These are phyloP conservation scores for Popillia japonica DNA, from an alignment of 1,140 invertebrate genomes.

Conservation along the genomic window DNA sequence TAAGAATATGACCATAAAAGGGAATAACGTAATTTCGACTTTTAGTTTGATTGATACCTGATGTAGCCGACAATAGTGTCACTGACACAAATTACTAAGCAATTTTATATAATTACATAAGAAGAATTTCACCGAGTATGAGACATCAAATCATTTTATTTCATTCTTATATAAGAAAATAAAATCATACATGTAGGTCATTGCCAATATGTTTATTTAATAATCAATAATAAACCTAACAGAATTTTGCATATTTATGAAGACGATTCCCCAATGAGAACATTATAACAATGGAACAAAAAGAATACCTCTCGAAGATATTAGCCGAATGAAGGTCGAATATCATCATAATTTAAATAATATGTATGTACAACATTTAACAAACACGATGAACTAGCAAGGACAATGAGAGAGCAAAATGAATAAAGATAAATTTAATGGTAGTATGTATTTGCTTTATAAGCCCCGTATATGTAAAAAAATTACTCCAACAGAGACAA, in stretches of 20 bases:
- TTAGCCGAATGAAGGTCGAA: neutral
- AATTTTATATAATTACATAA: neutral
- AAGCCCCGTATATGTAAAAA: neutral
- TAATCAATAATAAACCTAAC: neutral
- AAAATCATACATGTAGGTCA: neutral
- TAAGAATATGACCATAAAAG: neutral
- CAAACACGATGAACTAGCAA: neutral
- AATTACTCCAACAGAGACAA: neutral
- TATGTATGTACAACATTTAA: neutral
- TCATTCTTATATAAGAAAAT: neutral
- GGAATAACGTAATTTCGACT: neutral
- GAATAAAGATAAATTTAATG: neutral
- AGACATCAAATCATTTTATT: neutral
- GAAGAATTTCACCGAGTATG: neutral
- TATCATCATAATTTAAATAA: neutral
- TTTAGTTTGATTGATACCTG: neutral
- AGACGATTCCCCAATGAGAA: neutral
- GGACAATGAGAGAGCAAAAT: neutral
- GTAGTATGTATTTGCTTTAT: neutral
- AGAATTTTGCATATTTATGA: slow-evolving; percentile 8
- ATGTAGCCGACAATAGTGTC: neutral
- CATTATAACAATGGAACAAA: neutral
- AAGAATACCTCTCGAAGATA: neutral
- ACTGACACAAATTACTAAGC: neutral
- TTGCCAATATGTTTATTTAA: neutral